phyloP scores from a whole-genome alignment of 2,113 vertebrate species.

The Notarius quadriscutis region DNA sequence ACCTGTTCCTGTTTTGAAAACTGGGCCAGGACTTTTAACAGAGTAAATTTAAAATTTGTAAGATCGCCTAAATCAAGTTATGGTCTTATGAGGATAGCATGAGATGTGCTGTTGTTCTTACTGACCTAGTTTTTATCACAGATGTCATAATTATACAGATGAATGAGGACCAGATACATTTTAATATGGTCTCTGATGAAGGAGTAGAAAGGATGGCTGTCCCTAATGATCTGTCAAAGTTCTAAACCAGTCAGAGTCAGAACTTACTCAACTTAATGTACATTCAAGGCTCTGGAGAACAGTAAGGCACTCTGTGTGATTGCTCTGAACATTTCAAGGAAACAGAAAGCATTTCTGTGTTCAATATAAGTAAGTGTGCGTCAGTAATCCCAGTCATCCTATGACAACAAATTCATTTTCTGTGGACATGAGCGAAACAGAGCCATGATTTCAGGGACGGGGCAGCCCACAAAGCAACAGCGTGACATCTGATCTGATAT shows the following conservation, averaged over 20 bases:
- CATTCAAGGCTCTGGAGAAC: background rate
- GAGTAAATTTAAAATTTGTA: background rate
- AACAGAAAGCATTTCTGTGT: background rate
- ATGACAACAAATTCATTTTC: background rate
- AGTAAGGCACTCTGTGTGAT: background rate
- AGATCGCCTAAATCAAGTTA: background rate
- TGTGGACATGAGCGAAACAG: background rate
- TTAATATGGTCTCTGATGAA: background rate
- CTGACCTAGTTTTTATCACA: background rate
- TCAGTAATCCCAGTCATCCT: background rate
- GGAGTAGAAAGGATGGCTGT: background rate
- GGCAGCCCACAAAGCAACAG: background rate
- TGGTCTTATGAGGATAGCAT: background rate
- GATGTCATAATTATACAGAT: background rate
- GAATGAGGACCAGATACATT: background rate
- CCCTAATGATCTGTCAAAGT: background rate
- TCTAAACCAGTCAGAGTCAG: background rate
- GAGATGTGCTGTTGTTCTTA: background rate
- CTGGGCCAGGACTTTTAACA: background rate
- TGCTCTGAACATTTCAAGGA: background rate
- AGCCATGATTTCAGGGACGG: background rate
- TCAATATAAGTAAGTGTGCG: background rate
- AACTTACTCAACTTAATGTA: background rate
- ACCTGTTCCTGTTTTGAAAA: slow-evolving; percentile 8
- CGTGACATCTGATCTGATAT: background rate